Conservation (phyloP, 2,113 vertebrate species). For the Toxostoma redivivum region DNA sequence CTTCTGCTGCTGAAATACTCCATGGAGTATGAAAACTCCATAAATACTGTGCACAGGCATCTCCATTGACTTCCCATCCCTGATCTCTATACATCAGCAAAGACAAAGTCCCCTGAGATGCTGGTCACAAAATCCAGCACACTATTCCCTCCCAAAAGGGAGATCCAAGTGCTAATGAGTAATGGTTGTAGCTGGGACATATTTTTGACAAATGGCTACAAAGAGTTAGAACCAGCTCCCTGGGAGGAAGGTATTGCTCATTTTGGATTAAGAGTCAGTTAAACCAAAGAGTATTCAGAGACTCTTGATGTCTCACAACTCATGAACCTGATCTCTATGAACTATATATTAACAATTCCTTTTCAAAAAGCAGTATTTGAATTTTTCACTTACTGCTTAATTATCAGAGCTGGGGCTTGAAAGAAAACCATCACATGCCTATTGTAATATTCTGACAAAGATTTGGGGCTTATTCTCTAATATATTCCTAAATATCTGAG, state of each 20-base stretch:
- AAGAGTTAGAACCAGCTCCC: not conserved
- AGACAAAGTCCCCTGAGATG: not conserved
- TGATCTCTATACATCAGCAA: not conserved
- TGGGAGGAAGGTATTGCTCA: not conserved
- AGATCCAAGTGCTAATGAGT: not conserved
- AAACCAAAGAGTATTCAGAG: not conserved
- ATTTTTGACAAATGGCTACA: not conserved
- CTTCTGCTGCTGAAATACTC: not conserved
- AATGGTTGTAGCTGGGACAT: not conserved
- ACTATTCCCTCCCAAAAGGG: not conserved
- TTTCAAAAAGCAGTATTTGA: not conserved
- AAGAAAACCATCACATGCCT: not conserved
- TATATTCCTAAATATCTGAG: not conserved
- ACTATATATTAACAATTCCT: not conserved
- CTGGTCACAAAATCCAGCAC: not conserved
- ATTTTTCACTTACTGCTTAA: not conserved
- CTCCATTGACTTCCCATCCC: fast-evolving
- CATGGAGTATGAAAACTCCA: not conserved
- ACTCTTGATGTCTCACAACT: not conserved
- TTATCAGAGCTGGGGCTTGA: not conserved
- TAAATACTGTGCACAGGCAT: not conserved
- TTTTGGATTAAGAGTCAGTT: not conserved
- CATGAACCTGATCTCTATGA: not conserved
- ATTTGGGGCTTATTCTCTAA: not conserved
- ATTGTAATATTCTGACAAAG: not conserved